phyloP scores from a whole-genome alignment of 2,797 vertebrate genomes.

The Natrix natrix region DNA sequence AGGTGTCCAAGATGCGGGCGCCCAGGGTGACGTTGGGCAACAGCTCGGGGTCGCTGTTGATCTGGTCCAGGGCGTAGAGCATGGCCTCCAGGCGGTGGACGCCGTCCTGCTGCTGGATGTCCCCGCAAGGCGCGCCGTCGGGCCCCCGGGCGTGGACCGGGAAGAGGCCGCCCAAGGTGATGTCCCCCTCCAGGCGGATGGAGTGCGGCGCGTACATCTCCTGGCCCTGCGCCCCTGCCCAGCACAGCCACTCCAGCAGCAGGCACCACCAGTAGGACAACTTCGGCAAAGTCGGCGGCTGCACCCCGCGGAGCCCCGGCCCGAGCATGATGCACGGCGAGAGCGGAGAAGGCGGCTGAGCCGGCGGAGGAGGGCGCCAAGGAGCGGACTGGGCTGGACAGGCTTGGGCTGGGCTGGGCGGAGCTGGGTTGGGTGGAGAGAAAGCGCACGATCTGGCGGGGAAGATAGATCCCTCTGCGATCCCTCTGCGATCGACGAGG shows the following conservation, averaged over 20 bases:
- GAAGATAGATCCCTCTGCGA: too few species aligned
- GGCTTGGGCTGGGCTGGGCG: not conserved
- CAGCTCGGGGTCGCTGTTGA: conserved; percentile 94
- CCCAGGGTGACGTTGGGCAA: conserved; percentile 94
- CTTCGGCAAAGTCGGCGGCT: conserved; percentile 70
- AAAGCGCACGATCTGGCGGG: not conserved
- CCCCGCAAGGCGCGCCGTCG: conserved; percentile 85
- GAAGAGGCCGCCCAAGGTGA: conserved; percentile 96
- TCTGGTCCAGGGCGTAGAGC: conserved; percentile 97
- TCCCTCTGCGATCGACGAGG: not conserved
- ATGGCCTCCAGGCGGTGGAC: conserved; percentile 97
- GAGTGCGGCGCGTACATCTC: conserved; percentile 95
- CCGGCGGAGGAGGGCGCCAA: too few species aligned
- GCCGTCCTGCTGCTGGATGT: conserved; percentile 92
- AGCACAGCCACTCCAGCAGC: conserved; percentile 69
- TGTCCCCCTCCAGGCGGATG: conserved; percentile 90
- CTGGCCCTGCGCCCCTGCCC: conserved; percentile 76
- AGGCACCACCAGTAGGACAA: conserved; percentile 74
- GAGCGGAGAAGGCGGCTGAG: not conserved
- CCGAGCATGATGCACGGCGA: conserved; percentile 54
- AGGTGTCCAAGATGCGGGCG: conserved; percentile 94
- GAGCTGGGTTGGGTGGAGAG: not conserved
- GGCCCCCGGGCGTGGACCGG: conserved; percentile 89
- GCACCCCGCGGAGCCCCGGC: conserved; percentile 19
- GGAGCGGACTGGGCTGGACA: not conserved